Evolutionary conservation across 2,113 vertebrate genomes (phyloP).

Genomic region (Cyphomyrus discorhynchus): DNA sequence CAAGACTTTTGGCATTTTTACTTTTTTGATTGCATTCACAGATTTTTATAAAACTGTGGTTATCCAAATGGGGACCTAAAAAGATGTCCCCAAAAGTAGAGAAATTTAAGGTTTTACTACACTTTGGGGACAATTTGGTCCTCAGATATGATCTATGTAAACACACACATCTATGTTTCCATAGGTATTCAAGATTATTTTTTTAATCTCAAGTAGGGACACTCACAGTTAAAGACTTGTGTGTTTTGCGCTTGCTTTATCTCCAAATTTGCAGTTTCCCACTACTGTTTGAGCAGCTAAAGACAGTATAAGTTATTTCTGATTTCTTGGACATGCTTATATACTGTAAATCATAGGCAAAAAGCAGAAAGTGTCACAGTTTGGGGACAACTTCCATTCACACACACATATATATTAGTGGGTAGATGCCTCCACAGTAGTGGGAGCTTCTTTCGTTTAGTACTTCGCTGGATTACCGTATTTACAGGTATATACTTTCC

Average conservation of each 20-base stretch:
- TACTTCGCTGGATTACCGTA: too few relatives aligned
- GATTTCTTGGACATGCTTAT: not conserved
- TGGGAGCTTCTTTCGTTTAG: not conserved
- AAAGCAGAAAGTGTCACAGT: not conserved
- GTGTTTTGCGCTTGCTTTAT: not conserved
- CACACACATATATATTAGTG: not conserved
- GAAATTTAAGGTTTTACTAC: too few relatives aligned
- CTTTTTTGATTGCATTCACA: too few relatives aligned
- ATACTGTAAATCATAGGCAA: not conserved
- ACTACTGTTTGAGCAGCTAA: not conserved
- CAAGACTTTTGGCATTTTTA: too few relatives aligned
- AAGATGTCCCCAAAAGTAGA: too few relatives aligned
- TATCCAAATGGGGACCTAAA: too few relatives aligned
- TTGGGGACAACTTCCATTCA: not conserved
- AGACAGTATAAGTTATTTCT: not conserved
- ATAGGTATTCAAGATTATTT: not conserved
- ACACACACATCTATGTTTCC: too few relatives aligned
- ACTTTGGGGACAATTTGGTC: too few relatives aligned
- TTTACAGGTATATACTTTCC: not conserved
- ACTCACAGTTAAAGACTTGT: not conserved
- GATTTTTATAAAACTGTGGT: too few relatives aligned
- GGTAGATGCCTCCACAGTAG: not conserved
- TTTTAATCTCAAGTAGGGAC: not conserved
- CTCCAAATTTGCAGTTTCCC: not conserved
- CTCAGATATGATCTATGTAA: too few relatives aligned